Base-by-base conservation (phyloP, 2,797 vertebrate species). In the Enteromius argenteus region DNA sequence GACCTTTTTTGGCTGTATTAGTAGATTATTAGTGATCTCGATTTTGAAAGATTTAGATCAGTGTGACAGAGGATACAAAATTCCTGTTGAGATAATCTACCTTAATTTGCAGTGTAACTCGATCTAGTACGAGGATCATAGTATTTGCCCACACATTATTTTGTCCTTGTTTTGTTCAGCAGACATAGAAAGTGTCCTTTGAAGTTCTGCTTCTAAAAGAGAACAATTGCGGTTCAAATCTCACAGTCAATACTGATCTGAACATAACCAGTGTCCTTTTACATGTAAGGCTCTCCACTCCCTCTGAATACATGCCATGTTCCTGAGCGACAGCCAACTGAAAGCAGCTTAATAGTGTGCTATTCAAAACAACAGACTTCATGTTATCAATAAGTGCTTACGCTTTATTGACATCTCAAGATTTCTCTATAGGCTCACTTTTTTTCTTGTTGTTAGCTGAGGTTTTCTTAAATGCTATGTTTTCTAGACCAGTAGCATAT, bases 261-360 rank as follows among this genome's bases (percentile, higher is more conserved):
- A 64, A 76, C 11, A 56, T 81, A 87, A 90, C 92, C 82, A 3
- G 91, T 93, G 64, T 84, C 51, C 30, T 58, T 89, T 4, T 67
- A 90, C 93, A 85, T 75, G 92, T 89, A 92, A 92, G 23, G 51
- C 68, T n/a, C 64, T 83, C 76, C 49, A 67, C 67, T 17, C 58
- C 80, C 62, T 87, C 67, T 76, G 37, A 69, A 82, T 58, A 79
- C 75, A 83, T 74, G 83, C 13, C 67, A 56, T 78, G 79, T 27
- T 72, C n/a, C 51, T 64, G 44, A 74, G 49, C 19, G 15, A 75
- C 44, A 79, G 23, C 21, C 68, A 67, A 68, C 10, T 27, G 23
- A 39, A 60, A 79, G 71, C 72, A 42, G 32, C 21, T 42, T 67
- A 39, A 73, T 11, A 74, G 17, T 42, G 60, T 82, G 0, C 42